Conservation (phyloP, 2,888 invertebrate species). For the Eilema griseolum region DNA sequence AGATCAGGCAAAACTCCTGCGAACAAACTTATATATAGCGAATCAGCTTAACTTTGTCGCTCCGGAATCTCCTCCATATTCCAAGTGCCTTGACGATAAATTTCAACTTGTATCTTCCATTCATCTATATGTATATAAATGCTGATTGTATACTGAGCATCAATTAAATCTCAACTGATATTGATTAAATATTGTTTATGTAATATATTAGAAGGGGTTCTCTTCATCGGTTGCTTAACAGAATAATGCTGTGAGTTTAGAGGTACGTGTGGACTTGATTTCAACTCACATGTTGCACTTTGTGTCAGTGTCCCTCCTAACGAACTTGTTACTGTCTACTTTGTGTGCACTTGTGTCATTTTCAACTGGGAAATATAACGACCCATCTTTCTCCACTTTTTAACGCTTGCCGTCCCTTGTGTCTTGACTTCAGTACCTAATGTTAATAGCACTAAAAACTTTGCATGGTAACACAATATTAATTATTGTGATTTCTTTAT, state of each 20-base stretch:
- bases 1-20: conserved; percentile 93
- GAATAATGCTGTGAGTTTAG: conserved; percentile 35
- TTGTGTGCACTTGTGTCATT: conserved; percentile 50
- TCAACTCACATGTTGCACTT: conserved; percentile 57
- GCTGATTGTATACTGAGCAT: conserved; percentile 21
- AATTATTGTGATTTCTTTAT: conserved; percentile 24
- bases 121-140: conserved; percentile 42
- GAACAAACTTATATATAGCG: conserved; percentile 95
- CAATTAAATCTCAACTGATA: conserved; percentile 30
- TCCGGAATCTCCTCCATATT: conserved; percentile 59
- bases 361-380: conserved; percentile 30
- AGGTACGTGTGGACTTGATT: conserved; percentile 63
- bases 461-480: conserved; percentile 35
- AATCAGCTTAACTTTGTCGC: conserved; percentile 55
- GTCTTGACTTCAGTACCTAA: conserved; percentile 21
- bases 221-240: conserved; percentile 21
- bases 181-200: conserved; percentile 28
- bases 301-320: conserved; percentile 50
- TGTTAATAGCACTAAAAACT: conserved; percentile 23
- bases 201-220: conserved; percentile 18
- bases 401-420: conserved; percentile 37
- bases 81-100: conserved; percentile 76
- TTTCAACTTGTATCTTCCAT: conserved; percentile 60
- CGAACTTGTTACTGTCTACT: conserved; percentile 42
- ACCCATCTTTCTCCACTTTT: conserved; percentile 37